phyloP scores from a whole-genome alignment of 1,140 invertebrate species.

The Archegozetes longisetosus region DNA sequence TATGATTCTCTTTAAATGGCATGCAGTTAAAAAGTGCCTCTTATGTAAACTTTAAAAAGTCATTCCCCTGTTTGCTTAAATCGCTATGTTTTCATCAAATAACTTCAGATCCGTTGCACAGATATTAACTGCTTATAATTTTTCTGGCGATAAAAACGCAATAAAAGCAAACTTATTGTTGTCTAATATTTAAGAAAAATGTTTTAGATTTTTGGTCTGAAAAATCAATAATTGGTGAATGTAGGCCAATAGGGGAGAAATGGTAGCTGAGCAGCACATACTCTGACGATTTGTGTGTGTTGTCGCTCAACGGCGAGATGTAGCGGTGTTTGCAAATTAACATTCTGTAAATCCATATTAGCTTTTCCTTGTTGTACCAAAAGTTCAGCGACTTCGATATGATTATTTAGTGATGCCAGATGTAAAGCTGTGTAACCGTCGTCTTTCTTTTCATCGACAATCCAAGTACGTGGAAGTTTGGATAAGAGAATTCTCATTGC shows the following conservation, averaged over 20 bases:
- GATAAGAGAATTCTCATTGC: slow-evolving; percentile 83
- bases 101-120: no score
- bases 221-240: neutral
- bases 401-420: slow-evolving; percentile 88
- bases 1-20: no score
- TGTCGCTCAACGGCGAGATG: slow-evolving; percentile 89
- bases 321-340: slow-evolving; percentile 87
- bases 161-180: no score
- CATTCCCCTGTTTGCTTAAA: no score
- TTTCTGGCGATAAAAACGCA: no score
- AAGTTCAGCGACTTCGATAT: slow-evolving; percentile 88
- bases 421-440: slow-evolving; percentile 94
- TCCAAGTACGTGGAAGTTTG: slow-evolving; percentile 83
- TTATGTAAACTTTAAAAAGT: no score
- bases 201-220: no score
- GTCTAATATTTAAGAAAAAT: no score
- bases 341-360: slow-evolving; percentile 76
- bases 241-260: neutral
- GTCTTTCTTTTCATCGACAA: slow-evolving; percentile 95
- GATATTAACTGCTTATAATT: no score
- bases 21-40: no score
- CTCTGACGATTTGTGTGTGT: slow-evolving; percentile 82
- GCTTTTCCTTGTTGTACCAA: slow-evolving; percentile 57
- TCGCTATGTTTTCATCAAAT: no score
- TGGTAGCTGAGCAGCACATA: slow-evolving; percentile 25